Evolutionary conservation across 2,888 invertebrate genomes (phyloP), one percentile per base, ranked within the genome.

Genomic region (Acleris literana): DNA sequence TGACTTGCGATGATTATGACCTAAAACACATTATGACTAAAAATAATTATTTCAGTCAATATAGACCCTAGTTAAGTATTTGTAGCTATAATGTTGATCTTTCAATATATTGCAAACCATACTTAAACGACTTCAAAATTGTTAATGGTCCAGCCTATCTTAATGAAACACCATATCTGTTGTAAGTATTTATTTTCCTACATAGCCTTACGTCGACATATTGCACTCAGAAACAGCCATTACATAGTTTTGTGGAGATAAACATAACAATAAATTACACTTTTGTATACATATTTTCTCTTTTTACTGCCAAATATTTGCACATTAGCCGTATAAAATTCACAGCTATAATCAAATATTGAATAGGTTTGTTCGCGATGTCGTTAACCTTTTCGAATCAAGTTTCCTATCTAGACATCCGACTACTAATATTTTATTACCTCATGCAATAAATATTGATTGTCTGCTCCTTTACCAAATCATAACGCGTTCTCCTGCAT

Each of bases 181-280:
- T 72, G 49, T 57, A 70, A 68, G 59, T 20, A 68, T 75, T 72
- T 74, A 74, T 72, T 71, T 70, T 74, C 71, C 72, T 71, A 70
- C 29, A 63, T 69, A 70, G 59, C 68, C 73, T 72, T 75, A 75
- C 70, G 70, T 72, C 72, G 79, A 80, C 78, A 82, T 87, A 87
- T 87, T 87, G 87, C 87, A 87, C 87, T 76, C 76, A 70, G 67
- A 77, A 74, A 77, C 78, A 81, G 79, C 79, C 78, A 73, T 65
- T 60, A 66, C 20, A 62, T 62, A 46, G 51, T 61, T 48, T 39
- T 52, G 22, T 62, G 52, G 25, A 57, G 54, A 51, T 61, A 62
- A 65, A 25, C n/a, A 49, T 29, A 73, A 67, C 46, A 78, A 78
- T 78, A 78, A 76, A 78, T 79, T 68, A 61, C 52, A 57, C 25